Base-by-base conservation (phyloP, 2,888 invertebrate genomes). In the Volucella inanis region DNA sequence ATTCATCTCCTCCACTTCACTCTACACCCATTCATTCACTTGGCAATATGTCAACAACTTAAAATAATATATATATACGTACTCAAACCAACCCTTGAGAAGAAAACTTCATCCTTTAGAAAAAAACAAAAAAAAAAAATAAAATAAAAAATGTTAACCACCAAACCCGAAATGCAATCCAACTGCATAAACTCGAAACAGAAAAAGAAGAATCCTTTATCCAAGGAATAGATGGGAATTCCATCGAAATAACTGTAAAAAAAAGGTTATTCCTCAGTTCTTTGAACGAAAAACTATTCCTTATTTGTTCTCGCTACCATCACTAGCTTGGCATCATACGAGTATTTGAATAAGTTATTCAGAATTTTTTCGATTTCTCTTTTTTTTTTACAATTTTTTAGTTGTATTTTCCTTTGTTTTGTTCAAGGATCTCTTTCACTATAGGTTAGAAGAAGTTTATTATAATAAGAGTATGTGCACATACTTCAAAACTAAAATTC, bases 11-110 rank as follows among this genome's bases (percentile, higher is more conserved):
- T 31, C 31, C 31, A 31, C 31, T 31, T 31, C 31, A 31, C 31
- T 31, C 31, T 9, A 67, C 65, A 71, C 59, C 71, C 77, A 65
- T 81, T 76, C 81, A 77, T 55, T 72, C 82, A 64, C 61, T 83
- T 83, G 83, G 74, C 78, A 83, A 83, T 78, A 83, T 78, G 78
- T 83, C 83, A 83, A 83, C 78, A 83, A 78, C 78, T 83, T 78
- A 49, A 77, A 78, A 77, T 68, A 81, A 31, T 6, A 31, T 6
- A 31, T 31, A 31, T 31, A 31, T 31, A 22, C 18, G 18, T 22
- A 22, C 18, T 65, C 65, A 76, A 70, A 76, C 76, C 76, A 74
- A 15, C 55, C n/a, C 31, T 31, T 6, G 31, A 50, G 31, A 22
- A 22, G 71, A 65, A 82, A 77, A 82, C 78, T 78, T 74, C 62